phyloP scores from a whole-genome alignment of 2,113 vertebrate species.

The Eolophus roseicapilla region DNA sequence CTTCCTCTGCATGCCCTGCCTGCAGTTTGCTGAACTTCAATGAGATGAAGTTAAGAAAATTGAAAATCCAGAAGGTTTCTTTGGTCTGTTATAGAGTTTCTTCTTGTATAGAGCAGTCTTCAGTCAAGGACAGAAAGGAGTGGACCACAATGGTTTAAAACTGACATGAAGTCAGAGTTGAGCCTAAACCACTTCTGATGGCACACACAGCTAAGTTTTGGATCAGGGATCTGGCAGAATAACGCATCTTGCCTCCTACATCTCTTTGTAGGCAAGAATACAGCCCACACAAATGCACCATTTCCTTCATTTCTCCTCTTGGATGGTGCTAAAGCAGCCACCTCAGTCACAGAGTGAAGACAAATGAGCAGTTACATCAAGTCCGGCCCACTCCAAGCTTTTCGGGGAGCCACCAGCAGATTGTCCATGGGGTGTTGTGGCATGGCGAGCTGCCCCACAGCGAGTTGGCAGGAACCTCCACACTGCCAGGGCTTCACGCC shows the following conservation, averaged over 20 bases:
- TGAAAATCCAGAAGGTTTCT: not conserved
- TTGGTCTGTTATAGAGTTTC: not conserved
- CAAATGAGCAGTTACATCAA: not conserved
- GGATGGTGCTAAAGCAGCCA: not conserved
- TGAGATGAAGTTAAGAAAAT: not conserved
- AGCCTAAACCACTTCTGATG: not conserved
- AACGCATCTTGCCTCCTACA: not conserved
- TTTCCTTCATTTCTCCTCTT: not conserved
- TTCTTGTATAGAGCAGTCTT: not conserved
- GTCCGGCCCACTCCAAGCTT: not conserved
- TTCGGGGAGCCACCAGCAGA: not conserved
- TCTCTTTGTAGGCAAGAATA: not conserved
- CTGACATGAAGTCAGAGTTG: not conserved
- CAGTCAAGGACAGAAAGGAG: not conserved
- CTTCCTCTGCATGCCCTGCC: not conserved
- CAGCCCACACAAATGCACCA: fast-evolving
- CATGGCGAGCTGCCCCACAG: not conserved
- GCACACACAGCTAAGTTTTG: not conserved
- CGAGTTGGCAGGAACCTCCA: not conserved
- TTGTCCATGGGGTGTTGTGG: not conserved
- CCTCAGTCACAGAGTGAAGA: fast-evolving
- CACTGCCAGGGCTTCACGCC: not conserved
- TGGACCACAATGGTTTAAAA: not conserved
- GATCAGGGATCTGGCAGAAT: not conserved
- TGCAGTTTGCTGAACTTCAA: not conserved